phyloP scores from a whole-genome alignment of 2,888 invertebrate genomes.

The Andrena camellia region DNA sequence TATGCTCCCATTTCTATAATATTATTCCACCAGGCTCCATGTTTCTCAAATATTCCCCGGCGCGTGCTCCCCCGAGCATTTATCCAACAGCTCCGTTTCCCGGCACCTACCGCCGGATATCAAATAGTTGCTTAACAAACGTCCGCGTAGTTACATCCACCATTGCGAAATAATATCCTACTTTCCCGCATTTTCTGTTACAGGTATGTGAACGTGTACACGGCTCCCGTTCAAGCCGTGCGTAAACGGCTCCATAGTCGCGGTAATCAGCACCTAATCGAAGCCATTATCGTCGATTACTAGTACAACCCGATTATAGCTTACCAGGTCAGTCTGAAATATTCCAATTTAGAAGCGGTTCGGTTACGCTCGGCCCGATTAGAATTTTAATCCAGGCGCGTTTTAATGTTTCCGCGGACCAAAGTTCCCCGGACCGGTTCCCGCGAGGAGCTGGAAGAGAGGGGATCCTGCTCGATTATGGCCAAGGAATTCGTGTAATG shows the following conservation, averaged over 20 bases:
- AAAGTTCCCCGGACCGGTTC: neutral
- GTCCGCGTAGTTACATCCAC: constrained; percentile 2
- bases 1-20: constrained; percentile 54
- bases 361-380: constrained; percentile 18
- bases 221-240: neutral
- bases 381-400: constrained; percentile 20
- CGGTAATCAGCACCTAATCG: constrained; percentile 42
- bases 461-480: neutral
- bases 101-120: constrained; percentile 21
- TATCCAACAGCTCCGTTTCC: constrained; percentile 20
- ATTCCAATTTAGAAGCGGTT: constrained; percentile 30
- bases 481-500: neutral
- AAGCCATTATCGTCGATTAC: constrained; percentile 48
- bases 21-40: constrained; percentile 45
- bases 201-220: constrained; percentile 46
- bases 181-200: constrained; percentile 22
- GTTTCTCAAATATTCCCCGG: constrained; percentile 47
- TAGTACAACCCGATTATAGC: constrained; percentile 30
- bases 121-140: constrained; percentile 49
- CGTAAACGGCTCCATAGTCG: neutral
- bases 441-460: neutral
- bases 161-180: constrained; percentile 25
- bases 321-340: constrained; percentile 40
- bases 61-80: constrained; percentile 7
- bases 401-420: neutral